Evolutionary conservation across 2,797 vertebrate species (phyloP).

Genomic region (Cynopterus sphinx): DNA sequence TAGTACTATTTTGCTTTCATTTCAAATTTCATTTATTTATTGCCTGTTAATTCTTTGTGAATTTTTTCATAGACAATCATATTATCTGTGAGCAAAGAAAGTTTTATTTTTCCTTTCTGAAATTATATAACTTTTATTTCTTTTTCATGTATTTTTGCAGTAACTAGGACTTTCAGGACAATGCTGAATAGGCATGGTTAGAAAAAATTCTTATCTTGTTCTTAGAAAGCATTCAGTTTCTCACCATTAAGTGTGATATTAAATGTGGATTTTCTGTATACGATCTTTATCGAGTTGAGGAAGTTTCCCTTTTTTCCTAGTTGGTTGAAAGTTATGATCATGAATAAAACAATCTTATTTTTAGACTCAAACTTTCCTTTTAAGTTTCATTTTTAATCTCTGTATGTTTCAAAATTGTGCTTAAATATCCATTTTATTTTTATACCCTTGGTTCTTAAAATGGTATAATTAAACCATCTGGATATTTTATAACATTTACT

Average conservation of each 20-base stretch:
- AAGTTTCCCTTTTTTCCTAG: neutral
- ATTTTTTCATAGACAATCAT: neutral
- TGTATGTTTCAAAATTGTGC: neutral
- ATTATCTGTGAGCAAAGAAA: neutral
- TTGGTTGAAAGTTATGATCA: slow-evolving; percentile 10
- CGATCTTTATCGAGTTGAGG: neutral
- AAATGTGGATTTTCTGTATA: neutral
- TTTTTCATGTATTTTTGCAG: neutral
- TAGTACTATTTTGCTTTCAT: neutral
- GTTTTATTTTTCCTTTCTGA: neutral
- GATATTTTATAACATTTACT: slow-evolving; percentile 44
- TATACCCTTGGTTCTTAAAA: slow-evolving; percentile 4
- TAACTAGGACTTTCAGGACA: neutral
- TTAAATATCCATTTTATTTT: slow-evolving; percentile 67
- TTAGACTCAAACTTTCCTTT: neutral
- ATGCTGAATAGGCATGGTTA: neutral
- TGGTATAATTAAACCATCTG: slow-evolving; percentile 67
- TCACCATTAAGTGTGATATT: neutral
- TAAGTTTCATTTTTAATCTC: slow-evolving; percentile 28
- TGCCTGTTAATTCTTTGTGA: neutral
- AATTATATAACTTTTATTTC: neutral
- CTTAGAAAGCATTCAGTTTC: neutral
- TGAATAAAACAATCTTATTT: slow-evolving; percentile 25
- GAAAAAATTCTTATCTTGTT: neutral
- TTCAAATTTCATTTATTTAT: neutral